Base-by-base conservation (phyloP, 2,888 invertebrate species). In the Eustalomyia histrio region DNA sequence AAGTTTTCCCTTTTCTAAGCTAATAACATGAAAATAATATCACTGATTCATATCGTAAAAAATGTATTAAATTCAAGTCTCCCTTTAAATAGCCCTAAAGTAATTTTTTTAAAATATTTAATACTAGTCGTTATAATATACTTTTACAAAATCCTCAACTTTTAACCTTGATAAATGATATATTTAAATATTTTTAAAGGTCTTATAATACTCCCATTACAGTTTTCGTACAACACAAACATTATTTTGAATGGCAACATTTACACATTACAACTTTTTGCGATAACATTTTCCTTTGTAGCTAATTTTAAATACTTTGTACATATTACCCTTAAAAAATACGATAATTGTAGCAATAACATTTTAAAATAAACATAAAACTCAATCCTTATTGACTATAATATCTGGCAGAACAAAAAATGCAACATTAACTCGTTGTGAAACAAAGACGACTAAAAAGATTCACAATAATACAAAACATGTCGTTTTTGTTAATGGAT, bases 121-220 rank as follows among this genome's bases (percentile, higher is more conserved):
- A 2, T 3, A 3, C 3, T 24, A 24, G 2, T 29, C 6, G 29
- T 29, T 6, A 29, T 7, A 29, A 3, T 29, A 29, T 1, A 4
- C 29, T 29, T 29, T 29, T 29, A 29, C 3, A 29, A 39, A 9
- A 47, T 47, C n/a, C n/a, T 64, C 63, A 76, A 73, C 80, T 80
- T 17, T 73, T 80, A 55, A 80, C 76, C 80, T 80, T 80, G 76
- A 73, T 64, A 76, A 50, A 35, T 65, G 73, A 80, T 80, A 80
- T 64, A n/a, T 21, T 75, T 61, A 52, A 72, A 57, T 35, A 72
- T 47, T 29, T 53, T 64, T 58, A 65, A 58, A 58, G 52, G 35
- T 60, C 52, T 60, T 50, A 60, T 2, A 14, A 16, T 67, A 67
- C 61, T 72, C 53, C 64, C 43, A 75, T 71, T 75, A 57, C 17